phyloP scores from a whole-genome alignment of 2,797 vertebrate genomes.

The Lutjanus argentimaculatus region DNA sequence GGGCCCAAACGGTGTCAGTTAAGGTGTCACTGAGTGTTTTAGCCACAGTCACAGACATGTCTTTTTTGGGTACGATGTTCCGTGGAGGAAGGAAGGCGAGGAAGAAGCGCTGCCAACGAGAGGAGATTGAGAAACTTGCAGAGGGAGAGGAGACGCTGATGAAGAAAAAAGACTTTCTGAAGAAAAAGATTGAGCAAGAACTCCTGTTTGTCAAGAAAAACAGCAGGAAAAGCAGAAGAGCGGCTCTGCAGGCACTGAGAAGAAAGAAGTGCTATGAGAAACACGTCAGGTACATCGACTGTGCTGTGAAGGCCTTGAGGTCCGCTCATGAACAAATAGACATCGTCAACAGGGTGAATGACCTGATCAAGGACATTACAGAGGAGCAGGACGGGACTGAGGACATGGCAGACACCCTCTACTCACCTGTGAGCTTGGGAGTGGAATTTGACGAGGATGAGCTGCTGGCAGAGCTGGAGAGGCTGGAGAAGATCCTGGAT shows the following conservation, averaged over 20 bases:
- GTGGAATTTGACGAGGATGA: constrained; percentile 46
- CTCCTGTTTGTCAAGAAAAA: constrained; percentile 35
- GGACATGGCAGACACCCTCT: constrained; percentile 4
- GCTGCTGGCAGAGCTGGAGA: constrained; percentile 54
- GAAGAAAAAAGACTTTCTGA: constrained; percentile 18
- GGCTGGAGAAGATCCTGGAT: constrained; percentile 38
- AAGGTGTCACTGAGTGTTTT: background rate
- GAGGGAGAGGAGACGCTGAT: background rate
- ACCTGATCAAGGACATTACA: constrained; percentile 32
- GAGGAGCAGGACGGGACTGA: background rate
- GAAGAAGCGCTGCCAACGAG: background rate
- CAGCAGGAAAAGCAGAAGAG: constrained; percentile 39
- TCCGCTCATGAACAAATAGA: constrained; percentile 17
- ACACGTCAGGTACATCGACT: constrained; percentile 26
- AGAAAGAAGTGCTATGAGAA: constrained; percentile 46
- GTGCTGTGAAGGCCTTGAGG: constrained; percentile 9
- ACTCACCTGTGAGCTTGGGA: background rate
- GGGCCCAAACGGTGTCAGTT: background rate
- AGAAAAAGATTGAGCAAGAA: constrained; percentile 25
- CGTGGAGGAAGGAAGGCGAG: background rate
- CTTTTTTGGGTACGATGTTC: background rate
- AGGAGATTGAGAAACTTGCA: accelerated
- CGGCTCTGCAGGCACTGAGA: constrained; percentile 43
- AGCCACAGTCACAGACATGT: background rate
- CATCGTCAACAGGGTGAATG: constrained; percentile 23